Conservation (phyloP, 2,113 vertebrate species). For the Sinosuthora webbiana region DNA sequence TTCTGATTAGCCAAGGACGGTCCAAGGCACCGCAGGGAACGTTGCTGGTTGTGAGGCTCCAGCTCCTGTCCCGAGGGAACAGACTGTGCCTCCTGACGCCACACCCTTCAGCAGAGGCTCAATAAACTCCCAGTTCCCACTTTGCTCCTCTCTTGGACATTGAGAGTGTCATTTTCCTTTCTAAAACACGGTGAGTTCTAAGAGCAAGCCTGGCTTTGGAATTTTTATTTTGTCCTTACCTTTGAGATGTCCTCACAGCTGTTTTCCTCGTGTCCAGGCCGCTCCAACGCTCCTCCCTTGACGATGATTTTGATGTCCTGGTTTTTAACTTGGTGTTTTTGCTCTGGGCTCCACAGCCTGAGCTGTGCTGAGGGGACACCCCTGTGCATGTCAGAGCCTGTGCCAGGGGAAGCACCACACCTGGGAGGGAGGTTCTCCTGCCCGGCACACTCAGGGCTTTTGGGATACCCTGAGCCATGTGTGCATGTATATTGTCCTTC, state of each 20-base stretch:
- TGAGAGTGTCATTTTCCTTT: neutral
- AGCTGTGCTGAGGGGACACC: neutral
- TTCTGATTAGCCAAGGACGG: neutral
- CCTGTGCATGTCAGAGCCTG: neutral
- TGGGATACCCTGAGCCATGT: fast-evolving
- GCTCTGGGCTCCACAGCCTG: neutral
- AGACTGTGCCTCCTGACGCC: neutral
- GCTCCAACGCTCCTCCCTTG: neutral
- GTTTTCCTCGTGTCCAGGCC: neutral
- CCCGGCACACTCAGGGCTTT: neutral
- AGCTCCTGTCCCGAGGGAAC: neutral
- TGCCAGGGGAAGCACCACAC: neutral
- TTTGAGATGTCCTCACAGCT: neutral
- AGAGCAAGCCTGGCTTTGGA: neutral
- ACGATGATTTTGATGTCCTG: fast-evolving
- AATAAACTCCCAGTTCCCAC: neutral
- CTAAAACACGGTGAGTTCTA: neutral
- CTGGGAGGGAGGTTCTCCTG: neutral
- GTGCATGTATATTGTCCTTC: neutral
- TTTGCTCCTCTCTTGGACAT: neutral
- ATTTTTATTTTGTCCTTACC: neutral
- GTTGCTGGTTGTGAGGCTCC: neutral
- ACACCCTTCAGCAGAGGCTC: neutral
- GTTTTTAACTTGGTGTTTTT: neutral
- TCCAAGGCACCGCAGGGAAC: neutral